Percentiles rank a stretch among this genome's conserved stretches.
Conservation (phyloP, 2,113 vertebrate genomes). For the Indri indri region DNA sequence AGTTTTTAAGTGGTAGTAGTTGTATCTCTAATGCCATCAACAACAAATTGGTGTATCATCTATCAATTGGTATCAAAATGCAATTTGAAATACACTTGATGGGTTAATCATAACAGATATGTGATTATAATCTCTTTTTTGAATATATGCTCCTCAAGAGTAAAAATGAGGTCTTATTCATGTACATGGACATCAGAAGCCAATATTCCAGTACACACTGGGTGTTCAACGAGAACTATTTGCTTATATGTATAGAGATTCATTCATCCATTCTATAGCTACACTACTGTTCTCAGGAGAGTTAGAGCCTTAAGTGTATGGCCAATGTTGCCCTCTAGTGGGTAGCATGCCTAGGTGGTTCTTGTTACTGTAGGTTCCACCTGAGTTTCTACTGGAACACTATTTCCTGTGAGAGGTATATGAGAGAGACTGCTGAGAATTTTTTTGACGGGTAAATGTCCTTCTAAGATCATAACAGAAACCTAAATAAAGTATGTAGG, state of each 20-base stretch:
- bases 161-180: background rate
- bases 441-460: background rate
- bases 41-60: background rate
- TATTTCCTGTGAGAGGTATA: background rate
- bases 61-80: background rate
- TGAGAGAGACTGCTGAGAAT: background rate
- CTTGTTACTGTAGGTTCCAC: background rate
- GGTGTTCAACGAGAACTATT: background rate
- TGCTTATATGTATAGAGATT: background rate
- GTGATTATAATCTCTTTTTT: background rate
- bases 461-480: background rate
- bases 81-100: conserved; percentile 16
- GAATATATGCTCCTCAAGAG: background rate
- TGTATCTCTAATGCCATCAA: background rate
- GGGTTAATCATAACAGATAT: background rate
- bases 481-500: background rate
- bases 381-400: background rate
- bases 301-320: background rate
- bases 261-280: background rate
- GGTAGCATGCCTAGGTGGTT: conserved; percentile 37
- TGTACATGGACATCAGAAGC: background rate
- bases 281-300: background rate
- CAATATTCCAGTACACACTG: background rate
- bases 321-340: conserved; percentile 75
- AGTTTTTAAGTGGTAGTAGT: background rate